Percentiles rank a stretch among this genome's conserved stretches.
Evolutionary conservation across 1,140 invertebrate species (phyloP).

Genomic region (Pogonomyrmex californicus): DNA sequence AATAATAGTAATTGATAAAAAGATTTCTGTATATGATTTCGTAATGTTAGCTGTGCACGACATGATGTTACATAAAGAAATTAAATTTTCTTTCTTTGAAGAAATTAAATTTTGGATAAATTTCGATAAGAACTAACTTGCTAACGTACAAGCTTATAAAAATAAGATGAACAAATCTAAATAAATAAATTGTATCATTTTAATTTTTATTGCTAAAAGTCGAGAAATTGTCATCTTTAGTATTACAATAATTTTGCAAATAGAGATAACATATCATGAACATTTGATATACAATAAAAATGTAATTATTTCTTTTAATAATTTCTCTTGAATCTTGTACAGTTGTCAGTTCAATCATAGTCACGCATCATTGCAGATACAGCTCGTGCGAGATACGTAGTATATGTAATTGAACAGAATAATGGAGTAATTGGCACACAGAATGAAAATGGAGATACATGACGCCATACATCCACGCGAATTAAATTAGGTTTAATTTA

Average conservation of each 20-base stretch:
- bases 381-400: conserved; percentile 45
- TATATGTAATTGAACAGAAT: conserved; percentile 60
- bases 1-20: not conserved
- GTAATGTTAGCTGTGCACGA: not conserved
- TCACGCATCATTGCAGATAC: conserved; percentile 26
- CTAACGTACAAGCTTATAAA: too few relatives aligned
- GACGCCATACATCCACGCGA: conserved; percentile 37
- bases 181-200: not conserved
- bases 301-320: not conserved
- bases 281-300: not conserved
- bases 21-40: not conserved
- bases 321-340: not conserved
- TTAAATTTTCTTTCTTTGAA: not conserved
- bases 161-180: not conserved
- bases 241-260: not conserved
- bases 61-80: not conserved
- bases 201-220: not conserved
- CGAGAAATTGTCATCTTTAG: not conserved
- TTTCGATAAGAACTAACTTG: too few relatives aligned
- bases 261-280: not conserved
- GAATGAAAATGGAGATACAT: conserved; percentile 55
- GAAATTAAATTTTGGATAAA: too few relatives aligned
- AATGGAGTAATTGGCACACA: conserved; percentile 53
- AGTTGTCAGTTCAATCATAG: conserved; percentile 23
- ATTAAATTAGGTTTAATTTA: conserved; percentile 59